Percentiles rank a stretch among this genome's conserved stretches.
Evolutionary conservation across 2,888 invertebrate genomes (phyloP).

Genomic region (Penaeus monodon): DNA sequence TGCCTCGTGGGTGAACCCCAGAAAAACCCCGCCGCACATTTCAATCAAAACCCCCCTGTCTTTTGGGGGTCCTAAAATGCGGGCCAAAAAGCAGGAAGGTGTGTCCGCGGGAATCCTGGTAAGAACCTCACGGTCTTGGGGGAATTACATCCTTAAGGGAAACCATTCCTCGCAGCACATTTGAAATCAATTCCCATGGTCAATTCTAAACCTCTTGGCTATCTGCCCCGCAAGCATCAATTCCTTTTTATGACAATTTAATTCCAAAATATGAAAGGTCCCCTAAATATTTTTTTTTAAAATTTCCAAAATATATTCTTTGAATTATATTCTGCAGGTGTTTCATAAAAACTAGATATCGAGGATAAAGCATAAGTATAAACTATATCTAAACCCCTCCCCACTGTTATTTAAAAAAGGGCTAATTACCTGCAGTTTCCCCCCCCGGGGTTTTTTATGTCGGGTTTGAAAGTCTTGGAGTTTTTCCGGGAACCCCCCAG

Average conservation of each 20-base stretch:
- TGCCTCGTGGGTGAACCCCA: neutral
- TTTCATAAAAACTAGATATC: no score
- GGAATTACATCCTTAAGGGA: slow-evolving; percentile 1
- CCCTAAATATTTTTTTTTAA: no score
- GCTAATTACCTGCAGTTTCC: neutral
- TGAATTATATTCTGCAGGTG: no score
- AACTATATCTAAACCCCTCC: no score
- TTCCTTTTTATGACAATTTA: no score
- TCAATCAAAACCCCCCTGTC: neutral
- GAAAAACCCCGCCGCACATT: neutral
- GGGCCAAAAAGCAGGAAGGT: neutral
- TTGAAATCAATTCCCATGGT: no score
- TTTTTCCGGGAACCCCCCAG: slow-evolving; percentile 1
- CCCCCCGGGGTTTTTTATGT: no score
- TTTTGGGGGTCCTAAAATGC: neutral
- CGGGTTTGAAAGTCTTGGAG: neutral
- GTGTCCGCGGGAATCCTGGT: neutral
- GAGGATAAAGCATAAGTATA: no score
- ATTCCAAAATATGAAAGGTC: no score
- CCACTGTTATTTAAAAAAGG: neutral
- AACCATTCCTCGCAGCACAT: neutral
- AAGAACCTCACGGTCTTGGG: slow-evolving; percentile 7
- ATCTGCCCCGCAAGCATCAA: no score
- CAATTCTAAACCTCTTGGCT: no score
- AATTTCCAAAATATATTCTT: no score